Evolutionary conservation across 2,113 vertebrate genomes (phyloP).

Genomic region (Channa argus): DNA sequence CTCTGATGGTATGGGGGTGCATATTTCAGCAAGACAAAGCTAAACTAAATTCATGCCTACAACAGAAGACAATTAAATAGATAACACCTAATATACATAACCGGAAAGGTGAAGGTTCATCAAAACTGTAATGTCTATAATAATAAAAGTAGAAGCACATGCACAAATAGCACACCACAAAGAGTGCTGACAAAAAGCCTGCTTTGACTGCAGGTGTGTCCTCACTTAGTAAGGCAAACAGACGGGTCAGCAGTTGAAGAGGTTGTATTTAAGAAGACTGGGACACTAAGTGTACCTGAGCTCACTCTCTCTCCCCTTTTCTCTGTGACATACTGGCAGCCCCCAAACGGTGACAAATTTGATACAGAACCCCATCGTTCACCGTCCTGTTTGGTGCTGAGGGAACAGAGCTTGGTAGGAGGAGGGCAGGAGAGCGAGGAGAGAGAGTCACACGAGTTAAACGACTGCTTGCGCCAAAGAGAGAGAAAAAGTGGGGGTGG

Average conservation of each 20-base stretch:
- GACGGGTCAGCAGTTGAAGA: conserved; percentile 60
- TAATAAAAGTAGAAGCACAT: conserved; percentile 11
- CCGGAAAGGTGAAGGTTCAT: conserved; percentile 38
- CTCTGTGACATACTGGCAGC: conserved; percentile 37
- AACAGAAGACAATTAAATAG: background rate
- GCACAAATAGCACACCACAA: background rate
- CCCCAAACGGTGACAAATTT: conserved; percentile 63
- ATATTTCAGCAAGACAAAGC: no score
- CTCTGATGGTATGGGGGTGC: no score
- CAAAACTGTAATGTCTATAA: conserved; percentile 17
- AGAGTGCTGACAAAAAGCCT: conserved; percentile 39
- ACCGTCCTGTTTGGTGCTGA: conserved; percentile 66
- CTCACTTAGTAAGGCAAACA: conserved; percentile 51
- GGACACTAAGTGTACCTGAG: conserved; percentile 38
- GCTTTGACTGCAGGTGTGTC: conserved; percentile 42
- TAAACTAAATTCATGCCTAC: no score
- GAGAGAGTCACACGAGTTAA: conserved; percentile 38
- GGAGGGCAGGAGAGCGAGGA: conserved; percentile 15
- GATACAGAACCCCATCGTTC: conserved; percentile 55
- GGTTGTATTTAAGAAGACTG: conserved; percentile 55
- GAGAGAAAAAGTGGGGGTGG: conserved; percentile 1
- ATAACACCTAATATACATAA: background rate
- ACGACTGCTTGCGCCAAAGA: conserved; percentile 47
- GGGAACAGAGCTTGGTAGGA: conserved; percentile 44
- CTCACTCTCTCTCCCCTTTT: conserved; percentile 13